These are phyloP conservation scores for Pterostichus niger DNA, from an alignment of 2,888 invertebrate genomes.

Conservation along the genomic window DNA sequence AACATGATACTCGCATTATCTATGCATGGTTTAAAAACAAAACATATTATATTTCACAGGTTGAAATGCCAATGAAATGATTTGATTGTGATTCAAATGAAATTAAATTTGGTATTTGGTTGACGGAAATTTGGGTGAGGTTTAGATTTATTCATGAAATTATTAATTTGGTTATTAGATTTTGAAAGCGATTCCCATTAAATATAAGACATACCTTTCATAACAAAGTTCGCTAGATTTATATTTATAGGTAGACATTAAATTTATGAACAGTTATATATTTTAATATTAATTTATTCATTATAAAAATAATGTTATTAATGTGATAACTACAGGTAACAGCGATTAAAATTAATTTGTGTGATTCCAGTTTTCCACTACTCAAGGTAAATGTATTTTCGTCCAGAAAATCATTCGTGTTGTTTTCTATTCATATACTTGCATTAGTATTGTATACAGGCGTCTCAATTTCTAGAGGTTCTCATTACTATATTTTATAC, in stretches of 20 bases:
- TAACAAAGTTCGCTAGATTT: background rate
- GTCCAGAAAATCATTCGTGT: too few relatives aligned
- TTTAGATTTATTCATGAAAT: slow-evolving; percentile 21
- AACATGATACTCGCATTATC: slow-evolving; percentile 47
- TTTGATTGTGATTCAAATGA: slow-evolving; percentile 13
- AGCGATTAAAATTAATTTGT: too few relatives aligned
- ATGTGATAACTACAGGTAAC: too few relatives aligned
- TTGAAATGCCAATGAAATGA: slow-evolving; percentile 16
- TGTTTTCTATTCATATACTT: too few relatives aligned
- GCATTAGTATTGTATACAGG: too few relatives aligned
- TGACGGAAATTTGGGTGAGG: slow-evolving; percentile 23
- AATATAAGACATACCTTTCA: background rate
- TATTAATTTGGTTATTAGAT: slow-evolving; percentile 26
- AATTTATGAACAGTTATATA: too few relatives aligned
- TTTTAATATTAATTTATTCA: too few relatives aligned
- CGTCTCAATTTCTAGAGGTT: too few relatives aligned
- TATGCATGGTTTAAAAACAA: slow-evolving; percentile 37
- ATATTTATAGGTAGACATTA: background rate
- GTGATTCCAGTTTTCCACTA: too few relatives aligned
- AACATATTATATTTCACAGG: slow-evolving; percentile 25
- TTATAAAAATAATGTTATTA: too few relatives aligned
- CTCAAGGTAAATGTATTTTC: too few relatives aligned
- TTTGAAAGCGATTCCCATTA: slow-evolving; percentile 9
- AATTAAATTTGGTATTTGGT: slow-evolving; percentile 17
- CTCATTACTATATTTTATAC: too few relatives aligned